phyloP scores from a whole-genome alignment of 2,113 vertebrate genomes.

The Chaetops frenatus region DNA sequence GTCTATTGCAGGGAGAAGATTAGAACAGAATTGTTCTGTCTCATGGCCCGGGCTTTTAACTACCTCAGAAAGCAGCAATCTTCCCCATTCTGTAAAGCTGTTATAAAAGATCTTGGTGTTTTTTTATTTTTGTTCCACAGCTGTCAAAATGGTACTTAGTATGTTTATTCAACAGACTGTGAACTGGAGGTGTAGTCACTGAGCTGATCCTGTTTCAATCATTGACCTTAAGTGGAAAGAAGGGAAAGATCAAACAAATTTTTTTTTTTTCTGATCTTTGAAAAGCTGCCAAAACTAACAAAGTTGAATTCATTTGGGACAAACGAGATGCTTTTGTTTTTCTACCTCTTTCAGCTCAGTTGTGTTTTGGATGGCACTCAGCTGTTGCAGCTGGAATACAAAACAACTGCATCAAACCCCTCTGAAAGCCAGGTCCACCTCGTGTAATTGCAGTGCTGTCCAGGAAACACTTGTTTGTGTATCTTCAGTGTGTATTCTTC shows the following conservation, averaged over 20 bases:
- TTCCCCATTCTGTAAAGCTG: background rate
- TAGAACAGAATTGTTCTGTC: background rate
- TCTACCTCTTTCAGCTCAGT: background rate
- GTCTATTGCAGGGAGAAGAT: background rate
- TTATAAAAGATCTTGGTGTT: background rate
- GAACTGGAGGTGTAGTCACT: background rate
- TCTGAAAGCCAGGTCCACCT: background rate
- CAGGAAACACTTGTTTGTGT: background rate
- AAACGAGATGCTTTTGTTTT: constrained; percentile 27
- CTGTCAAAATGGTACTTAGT: constrained; percentile 8
- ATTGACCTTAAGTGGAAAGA: constrained; percentile 41
- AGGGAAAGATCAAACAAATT: constrained; percentile 21
- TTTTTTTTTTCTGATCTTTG: constrained; percentile 5
- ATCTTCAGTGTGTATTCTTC: background rate
- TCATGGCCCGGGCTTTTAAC: background rate
- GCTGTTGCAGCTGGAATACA: background rate
- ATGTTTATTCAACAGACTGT: constrained; percentile 8
- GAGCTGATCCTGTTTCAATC: constrained; percentile 24
- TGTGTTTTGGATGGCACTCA: background rate
- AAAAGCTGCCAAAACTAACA: constrained; percentile 9
- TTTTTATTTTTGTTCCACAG: background rate
- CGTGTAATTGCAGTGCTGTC: background rate
- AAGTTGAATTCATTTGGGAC: constrained; percentile 31
- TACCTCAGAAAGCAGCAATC: background rate
- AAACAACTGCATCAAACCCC: background rate